A percentile compares a stretch with the other conserved stretches of the same genome.
These are phyloP conservation scores for Ariolimax columbianus DNA, from an alignment of 2,888 invertebrate species.

Conservation along the genomic window DNA sequence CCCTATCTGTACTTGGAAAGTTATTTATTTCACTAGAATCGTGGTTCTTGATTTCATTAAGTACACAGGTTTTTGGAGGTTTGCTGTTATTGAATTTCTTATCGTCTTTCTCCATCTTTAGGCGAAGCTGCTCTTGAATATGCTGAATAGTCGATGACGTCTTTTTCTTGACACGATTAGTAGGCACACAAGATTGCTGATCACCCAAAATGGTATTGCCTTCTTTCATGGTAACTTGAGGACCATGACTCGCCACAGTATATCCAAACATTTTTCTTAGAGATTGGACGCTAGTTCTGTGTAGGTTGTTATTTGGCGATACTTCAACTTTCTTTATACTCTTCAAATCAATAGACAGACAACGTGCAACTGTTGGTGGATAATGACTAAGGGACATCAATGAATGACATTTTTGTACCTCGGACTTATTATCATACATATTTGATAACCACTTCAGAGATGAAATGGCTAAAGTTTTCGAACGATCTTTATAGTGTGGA, in stretches of 20 bases:
- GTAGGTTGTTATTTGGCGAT: not conserved
- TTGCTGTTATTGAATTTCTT: not conserved
- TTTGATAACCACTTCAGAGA: not conserved
- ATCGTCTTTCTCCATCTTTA: not conserved
- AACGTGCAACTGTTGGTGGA: not conserved
- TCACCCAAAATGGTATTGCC: not conserved
- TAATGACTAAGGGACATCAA: not conserved
- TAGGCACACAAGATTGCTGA: not conserved
- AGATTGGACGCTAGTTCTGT: not conserved
- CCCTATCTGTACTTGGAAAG: not conserved
- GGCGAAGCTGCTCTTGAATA: conserved; percentile 26
- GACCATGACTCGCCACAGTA: too few relatives aligned
- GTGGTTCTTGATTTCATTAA: not conserved
- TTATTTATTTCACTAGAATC: too few relatives aligned
- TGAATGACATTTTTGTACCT: not conserved
- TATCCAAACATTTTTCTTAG: not conserved
- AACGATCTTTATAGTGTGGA: not conserved
- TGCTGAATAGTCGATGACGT: conserved; percentile 17
- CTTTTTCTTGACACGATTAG: conserved; percentile 1
- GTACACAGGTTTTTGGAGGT: too few relatives aligned
- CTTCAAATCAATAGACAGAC: not conserved
- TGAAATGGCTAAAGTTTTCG: not conserved
- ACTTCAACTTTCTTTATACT: too few relatives aligned
- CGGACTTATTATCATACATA: too few relatives aligned
- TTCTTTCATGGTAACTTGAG: too few relatives aligned